Conservation (phyloP, 2,113 vertebrate species). For the Sceloporus undulatus region DNA sequence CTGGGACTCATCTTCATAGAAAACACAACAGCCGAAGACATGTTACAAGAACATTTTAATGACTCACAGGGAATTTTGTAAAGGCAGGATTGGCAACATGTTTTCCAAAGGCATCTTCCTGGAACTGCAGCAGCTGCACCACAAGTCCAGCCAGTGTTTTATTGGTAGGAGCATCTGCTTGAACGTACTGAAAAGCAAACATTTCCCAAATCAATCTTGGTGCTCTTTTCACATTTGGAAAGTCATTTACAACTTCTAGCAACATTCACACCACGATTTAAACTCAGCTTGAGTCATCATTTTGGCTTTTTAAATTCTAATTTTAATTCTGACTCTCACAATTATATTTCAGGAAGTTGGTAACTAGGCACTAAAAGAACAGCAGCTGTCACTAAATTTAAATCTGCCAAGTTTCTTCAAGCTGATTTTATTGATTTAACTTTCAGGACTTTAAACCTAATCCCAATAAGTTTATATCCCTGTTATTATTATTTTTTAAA, state of each 20-base stretch:
- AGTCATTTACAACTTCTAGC: not conserved
- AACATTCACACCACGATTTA: rapidly evolving
- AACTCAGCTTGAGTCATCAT: too few species aligned
- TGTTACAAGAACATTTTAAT: not conserved
- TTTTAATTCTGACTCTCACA: not conserved
- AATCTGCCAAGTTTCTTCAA: not conserved
- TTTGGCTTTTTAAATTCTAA: too few species aligned
- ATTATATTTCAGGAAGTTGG: not conserved
- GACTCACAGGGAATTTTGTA: conserved; percentile 95
- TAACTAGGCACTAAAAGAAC: not conserved
- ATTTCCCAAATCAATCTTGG: not conserved
- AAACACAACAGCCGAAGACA: rapidly evolving
- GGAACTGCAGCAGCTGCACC: conserved; percentile 96
- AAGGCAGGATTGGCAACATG: conserved; percentile 97
- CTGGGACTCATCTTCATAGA: rapidly evolving
- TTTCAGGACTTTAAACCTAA: not conserved
- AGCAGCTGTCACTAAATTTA: too few species aligned
- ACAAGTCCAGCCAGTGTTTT: conserved; percentile 93
- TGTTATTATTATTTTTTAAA: not conserved
- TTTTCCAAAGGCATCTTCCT: conserved; percentile 97
- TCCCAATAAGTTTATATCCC: not conserved
- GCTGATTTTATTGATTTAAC: not conserved
- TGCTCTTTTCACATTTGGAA: rapidly evolving
- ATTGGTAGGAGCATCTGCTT: conserved; percentile 95
- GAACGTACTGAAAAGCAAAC: conserved; percentile 87